These are phyloP conservation scores for Cladopsammia gracilis DNA, from an alignment of 64 coral and sea anemone genomes.

Conservation along the genomic window DNA sequence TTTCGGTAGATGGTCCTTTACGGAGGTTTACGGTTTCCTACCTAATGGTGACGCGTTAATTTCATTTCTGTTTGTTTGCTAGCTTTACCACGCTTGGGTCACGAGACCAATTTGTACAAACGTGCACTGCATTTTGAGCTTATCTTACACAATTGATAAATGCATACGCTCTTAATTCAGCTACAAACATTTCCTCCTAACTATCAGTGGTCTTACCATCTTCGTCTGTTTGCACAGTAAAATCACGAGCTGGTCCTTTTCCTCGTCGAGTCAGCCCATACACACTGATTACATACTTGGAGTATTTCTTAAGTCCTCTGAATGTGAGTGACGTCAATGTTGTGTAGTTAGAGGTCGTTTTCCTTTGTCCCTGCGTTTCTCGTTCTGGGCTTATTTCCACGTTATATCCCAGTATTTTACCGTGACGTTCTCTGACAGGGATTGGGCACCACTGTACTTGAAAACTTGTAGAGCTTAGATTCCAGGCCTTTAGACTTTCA, in stretches of 20 bases:
- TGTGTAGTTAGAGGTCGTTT: neutral
- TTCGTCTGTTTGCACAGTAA: neutral
- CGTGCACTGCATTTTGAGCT: too few relatives aligned
- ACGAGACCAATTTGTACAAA: too few relatives aligned
- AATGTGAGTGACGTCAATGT: neutral
- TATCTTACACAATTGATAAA: too few relatives aligned
- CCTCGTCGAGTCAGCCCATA: neutral
- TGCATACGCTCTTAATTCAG: too few relatives aligned
- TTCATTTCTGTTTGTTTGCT: too few relatives aligned
- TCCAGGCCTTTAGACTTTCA: neutral
- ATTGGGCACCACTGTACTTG: constrained; percentile 6
- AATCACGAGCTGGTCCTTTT: neutral
- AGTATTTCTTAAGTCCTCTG: neutral
- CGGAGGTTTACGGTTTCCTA: too few relatives aligned
- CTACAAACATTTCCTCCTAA: too few relatives aligned
- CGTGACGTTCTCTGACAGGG: neutral
- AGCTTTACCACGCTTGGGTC: too few relatives aligned
- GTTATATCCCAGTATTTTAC: constrained; percentile 13
- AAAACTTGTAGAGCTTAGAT: constrained; percentile 14
- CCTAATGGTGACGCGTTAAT: too few relatives aligned
- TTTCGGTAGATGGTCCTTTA: too few relatives aligned
- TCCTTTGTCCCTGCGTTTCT: neutral
- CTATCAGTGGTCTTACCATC: neutral
- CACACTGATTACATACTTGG: neutral
- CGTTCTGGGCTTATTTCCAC: neutral